These are phyloP conservation scores for Okapia johnstoni DNA, from an alignment of 2,113 vertebrate genomes.

Conservation along the genomic window DNA sequence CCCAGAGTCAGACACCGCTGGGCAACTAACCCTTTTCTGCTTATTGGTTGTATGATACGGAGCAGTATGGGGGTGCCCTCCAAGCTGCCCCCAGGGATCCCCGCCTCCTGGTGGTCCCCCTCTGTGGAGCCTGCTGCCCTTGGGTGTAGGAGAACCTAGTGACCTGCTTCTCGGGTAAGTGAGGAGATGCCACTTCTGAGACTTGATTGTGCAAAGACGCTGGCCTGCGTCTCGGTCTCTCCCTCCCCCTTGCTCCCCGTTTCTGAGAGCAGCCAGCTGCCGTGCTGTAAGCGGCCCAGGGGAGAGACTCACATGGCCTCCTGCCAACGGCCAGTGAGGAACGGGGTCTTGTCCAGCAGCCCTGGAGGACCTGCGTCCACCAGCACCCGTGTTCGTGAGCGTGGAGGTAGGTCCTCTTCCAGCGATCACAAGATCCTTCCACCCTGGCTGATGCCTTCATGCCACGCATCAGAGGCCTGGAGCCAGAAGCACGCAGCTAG, in stretches of 20 bases:
- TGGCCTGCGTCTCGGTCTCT: neutral
- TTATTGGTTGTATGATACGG: neutral
- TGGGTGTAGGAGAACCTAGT: neutral
- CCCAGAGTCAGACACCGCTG: neutral
- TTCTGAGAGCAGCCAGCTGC: neutral
- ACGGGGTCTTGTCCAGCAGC: neutral
- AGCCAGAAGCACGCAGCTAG: neutral
- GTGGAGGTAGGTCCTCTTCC: neutral
- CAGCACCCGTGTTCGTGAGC: rapidly evolving
- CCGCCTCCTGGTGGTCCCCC: neutral
- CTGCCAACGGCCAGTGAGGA: neutral
- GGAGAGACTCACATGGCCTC: neutral
- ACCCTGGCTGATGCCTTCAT: neutral
- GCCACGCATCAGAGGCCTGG: neutral
- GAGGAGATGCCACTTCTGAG: neutral
- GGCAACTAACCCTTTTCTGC: neutral
- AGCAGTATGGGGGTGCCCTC: neutral
- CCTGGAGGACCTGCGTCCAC: neutral
- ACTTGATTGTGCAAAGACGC: neutral
- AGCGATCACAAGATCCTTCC: neutral
- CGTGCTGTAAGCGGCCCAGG: neutral
- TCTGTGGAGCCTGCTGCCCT: neutral
- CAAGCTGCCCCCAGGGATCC: neutral
- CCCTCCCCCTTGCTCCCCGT: neutral
- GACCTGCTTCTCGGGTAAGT: neutral